Evolutionary conservation across 2,797 vertebrate genomes (phyloP).

Genomic region (Hippoglossus hippoglossus): DNA sequence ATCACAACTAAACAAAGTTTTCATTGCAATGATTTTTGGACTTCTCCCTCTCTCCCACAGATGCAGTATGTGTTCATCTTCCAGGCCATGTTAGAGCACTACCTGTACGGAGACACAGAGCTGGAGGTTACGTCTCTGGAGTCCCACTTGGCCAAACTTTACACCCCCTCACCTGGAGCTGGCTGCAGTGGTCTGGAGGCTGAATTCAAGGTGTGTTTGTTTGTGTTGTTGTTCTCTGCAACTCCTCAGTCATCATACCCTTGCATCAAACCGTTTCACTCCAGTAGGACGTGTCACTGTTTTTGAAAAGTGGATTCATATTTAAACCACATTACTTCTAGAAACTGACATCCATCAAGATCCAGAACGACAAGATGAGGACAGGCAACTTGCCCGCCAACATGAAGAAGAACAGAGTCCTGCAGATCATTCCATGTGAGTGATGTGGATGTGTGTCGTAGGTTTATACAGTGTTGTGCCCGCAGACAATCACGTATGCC

Average conservation of each 20-base stretch:
- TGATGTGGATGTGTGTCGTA: not conserved
- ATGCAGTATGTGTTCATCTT: constrained; percentile 99
- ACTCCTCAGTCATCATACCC: not conserved
- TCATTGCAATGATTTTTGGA: not conserved
- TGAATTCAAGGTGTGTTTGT: constrained; percentile 92
- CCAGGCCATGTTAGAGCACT: constrained; percentile 97
- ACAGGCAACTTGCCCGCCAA: constrained; percentile 97
- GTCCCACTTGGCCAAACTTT: constrained; percentile 95
- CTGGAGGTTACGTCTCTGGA: constrained; percentile 98
- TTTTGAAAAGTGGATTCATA: not conserved
- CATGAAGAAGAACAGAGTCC: constrained; percentile 99
- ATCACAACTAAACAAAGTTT: not conserved
- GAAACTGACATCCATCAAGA: constrained; percentile 99
- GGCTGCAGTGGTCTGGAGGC: constrained; percentile 95
- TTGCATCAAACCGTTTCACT: not conserved
- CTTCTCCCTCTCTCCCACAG: constrained; percentile 75
- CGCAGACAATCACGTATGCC: not conserved
- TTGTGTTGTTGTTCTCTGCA: not conserved
- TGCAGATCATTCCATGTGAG: constrained; percentile 96
- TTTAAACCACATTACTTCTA: constrained; percentile 50
- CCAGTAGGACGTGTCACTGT: not conserved
- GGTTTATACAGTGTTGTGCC: not conserved
- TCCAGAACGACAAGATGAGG: constrained; percentile 99
- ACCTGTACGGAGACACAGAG: constrained; percentile 97
- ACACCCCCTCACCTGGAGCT: constrained; percentile 92